These are phyloP conservation scores for Steatocranus sp. DNA, from an alignment of 2,797 vertebrate species.

Conservation along the genomic window DNA sequence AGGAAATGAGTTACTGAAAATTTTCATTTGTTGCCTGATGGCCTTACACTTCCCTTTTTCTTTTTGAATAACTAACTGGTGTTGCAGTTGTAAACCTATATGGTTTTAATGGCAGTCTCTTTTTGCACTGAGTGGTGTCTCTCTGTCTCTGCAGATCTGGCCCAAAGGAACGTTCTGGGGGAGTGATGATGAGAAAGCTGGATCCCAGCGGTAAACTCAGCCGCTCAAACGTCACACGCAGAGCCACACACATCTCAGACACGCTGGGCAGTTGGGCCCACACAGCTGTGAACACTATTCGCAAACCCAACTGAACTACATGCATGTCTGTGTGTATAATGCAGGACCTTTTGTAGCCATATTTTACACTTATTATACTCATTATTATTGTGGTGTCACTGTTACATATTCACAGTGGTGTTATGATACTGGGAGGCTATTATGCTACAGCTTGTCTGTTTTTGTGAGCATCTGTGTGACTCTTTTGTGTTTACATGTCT, in stretches of 20 bases:
- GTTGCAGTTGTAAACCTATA: background rate
- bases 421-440: slow-evolving; percentile 19
- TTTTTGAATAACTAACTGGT: background rate
- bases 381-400: slow-evolving; percentile 5
- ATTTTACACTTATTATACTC: slow-evolving; percentile 2
- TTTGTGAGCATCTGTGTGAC: background rate
- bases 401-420: slow-evolving; percentile 30
- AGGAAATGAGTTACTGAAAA: background rate
- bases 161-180: slow-evolving; percentile 36
- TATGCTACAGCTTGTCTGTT: slow-evolving; percentile 12
- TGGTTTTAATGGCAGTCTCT: background rate
- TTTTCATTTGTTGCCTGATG: background rate
- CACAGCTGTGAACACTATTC: slow-evolving; percentile 57
- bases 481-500: slow-evolving; percentile 51
- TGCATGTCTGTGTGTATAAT: background rate
- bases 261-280: slow-evolving; percentile 68
- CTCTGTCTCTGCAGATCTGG: slow-evolving; percentile 33
- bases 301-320: slow-evolving; percentile 58
- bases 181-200: slow-evolving; percentile 60
- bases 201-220: slow-evolving; percentile 65
- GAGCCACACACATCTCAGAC: slow-evolving; percentile 58
- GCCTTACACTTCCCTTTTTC: background rate
- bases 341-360: slow-evolving; percentile 27
- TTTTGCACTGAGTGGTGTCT: background rate
- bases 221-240: slow-evolving; percentile 61